Evolutionary conservation across 2,888 invertebrate species (phyloP).

Genomic region (Agrotis puta): DNA sequence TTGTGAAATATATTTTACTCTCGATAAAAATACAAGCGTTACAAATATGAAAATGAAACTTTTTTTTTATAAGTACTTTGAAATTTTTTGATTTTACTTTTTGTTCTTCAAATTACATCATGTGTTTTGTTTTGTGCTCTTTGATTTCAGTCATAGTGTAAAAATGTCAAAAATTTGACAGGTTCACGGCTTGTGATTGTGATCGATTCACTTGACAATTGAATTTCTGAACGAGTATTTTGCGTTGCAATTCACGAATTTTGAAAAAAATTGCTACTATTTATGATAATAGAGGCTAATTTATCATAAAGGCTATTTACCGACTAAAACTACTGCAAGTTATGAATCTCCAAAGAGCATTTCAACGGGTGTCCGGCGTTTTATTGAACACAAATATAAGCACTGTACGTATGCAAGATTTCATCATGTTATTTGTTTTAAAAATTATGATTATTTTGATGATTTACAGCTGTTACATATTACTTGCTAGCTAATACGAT

Average conservation of each 20-base stretch:
- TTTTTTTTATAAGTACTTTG: neutral
- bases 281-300: slow-evolving; percentile 19
- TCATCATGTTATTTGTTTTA: slow-evolving; percentile 32
- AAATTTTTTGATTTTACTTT: neutral
- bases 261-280: slow-evolving; percentile 32
- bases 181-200: neutral
- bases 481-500: neutral
- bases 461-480: slow-evolving; percentile 1
- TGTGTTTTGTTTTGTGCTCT: neutral
- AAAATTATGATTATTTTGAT: neutral
- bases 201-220: slow-evolving; percentile 19
- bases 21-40: neutral
- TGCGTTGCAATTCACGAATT: slow-evolving; percentile 28
- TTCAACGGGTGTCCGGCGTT: slow-evolving; percentile 72
- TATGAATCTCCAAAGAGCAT: slow-evolving; percentile 77
- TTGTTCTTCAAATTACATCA: neutral
- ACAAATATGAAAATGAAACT: too few relatives aligned
- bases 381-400: slow-evolving; percentile 69
- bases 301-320: neutral
- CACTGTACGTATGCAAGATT: slow-evolving; percentile 69
- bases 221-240: slow-evolving; percentile 49
- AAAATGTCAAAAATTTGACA: slow-evolving; percentile 10
- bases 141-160: neutral
- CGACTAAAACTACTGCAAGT: neutral
- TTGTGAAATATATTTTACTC: neutral